Base-by-base conservation (phyloP, 2,888 invertebrate species). In the Trichogramma evanescens region DNA sequence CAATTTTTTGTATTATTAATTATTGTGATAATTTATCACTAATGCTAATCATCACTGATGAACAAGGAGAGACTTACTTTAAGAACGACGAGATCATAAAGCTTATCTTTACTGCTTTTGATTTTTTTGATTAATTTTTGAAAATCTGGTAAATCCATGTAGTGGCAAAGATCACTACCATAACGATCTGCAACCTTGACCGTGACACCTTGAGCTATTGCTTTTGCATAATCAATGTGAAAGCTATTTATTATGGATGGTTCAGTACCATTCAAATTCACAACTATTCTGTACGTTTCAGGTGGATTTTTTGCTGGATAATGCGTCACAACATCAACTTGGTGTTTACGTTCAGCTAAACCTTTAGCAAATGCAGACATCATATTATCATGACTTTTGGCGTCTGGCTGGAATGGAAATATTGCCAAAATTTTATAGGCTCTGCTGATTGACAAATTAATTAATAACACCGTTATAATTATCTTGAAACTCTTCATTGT, bases 361-460 rank as follows among this genome's bases (percentile, higher is more conserved):
- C 76, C 79, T 54, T 73, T 74, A 38, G 79, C 72, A 48, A 81
- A 60, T 0, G 77, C 69, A 45, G 70, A 74, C 56, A 75, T 75
- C 74, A 81, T 80, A 67, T 78, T 77, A 45, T 74, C 78, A 58
- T 82, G 82, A 54, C 81, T 81, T 63, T 72, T 79, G 3, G 74
- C 78, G 6, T n/a, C n/a, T n/a, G n/a, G n/a, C n/a, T 78, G 75
- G 59, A 79, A 77, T 0, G 77, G 72, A 63, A 79, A 80, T 0
- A 79, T 70, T 0, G 77, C 79, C 40, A 82, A 67, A 57, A 82
- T 81, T 54, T 73, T 72, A 3, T 78, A 66, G 40, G 63, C 45
- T 54, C 54, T 50, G 13, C 13, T 13, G 13, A 13, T 13, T 13
- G 13, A 13, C 13, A 45, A 56, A 62, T 58, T 65, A 60, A 66